phyloP scores from a whole-genome alignment of 2,113 vertebrate genomes.

The Caranx melampygus region DNA sequence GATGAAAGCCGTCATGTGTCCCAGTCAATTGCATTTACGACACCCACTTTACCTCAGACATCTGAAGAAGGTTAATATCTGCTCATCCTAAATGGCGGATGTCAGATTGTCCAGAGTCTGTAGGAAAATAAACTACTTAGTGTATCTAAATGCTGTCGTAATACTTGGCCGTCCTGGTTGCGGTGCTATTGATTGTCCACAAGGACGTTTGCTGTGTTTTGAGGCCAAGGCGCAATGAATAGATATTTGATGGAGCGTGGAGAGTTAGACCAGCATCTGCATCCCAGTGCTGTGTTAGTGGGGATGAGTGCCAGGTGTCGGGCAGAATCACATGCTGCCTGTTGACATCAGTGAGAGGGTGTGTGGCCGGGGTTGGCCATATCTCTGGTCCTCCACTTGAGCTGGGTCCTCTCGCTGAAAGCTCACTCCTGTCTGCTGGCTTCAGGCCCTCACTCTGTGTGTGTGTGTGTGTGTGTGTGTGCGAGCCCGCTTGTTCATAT shows the following conservation, averaged over 20 bases:
- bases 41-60: slow-evolving; percentile 54
- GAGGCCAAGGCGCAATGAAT: slow-evolving; percentile 55
- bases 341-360: slow-evolving; percentile 78
- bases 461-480: slow-evolving; percentile 23
- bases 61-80: slow-evolving; percentile 70
- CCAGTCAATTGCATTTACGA: slow-evolving; percentile 70
- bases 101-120: slow-evolving; percentile 59
- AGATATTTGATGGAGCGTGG: slow-evolving; percentile 69
- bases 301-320: slow-evolving; percentile 59
- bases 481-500: not conserved
- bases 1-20: slow-evolving; percentile 68
- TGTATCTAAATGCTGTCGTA: slow-evolving; percentile 69
- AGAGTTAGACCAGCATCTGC: slow-evolving; percentile 43
- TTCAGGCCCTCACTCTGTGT: slow-evolving; percentile 41
- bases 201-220: slow-evolving; percentile 71
- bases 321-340: slow-evolving; percentile 66
- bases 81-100: slow-evolving; percentile 60
- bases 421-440: slow-evolving; percentile 68
- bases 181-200: slow-evolving; percentile 71
- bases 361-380: slow-evolving; percentile 54
- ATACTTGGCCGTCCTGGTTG: slow-evolving; percentile 60
- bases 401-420: slow-evolving; percentile 67
- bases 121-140: slow-evolving; percentile 74
- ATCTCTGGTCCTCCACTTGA: slow-evolving; percentile 63
- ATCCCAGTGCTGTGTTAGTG: slow-evolving; percentile 65